These are phyloP conservation scores for Tholera decimalis DNA, from an alignment of 2,888 invertebrate genomes.

Conservation along the genomic window DNA sequence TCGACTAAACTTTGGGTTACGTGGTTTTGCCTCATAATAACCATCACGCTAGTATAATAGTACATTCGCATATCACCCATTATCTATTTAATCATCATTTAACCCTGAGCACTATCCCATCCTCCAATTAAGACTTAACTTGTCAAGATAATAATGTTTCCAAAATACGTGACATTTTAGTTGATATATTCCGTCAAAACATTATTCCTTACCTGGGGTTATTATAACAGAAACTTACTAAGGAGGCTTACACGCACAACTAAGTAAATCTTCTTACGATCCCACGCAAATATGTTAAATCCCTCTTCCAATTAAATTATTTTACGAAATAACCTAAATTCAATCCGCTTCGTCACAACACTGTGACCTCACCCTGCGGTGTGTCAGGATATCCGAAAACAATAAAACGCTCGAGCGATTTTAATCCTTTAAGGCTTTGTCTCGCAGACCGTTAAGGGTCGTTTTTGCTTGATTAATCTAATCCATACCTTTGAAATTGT, in stretches of 20 bases:
- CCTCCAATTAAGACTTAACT: background rate
- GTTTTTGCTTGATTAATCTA: conserved; percentile 85
- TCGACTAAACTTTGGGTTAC: too few relatives aligned
- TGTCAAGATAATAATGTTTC: background rate
- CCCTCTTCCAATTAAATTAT: conserved; percentile 51
- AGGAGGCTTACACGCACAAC: conserved; percentile 31
- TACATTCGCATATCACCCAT: background rate
- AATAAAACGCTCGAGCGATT: conserved; percentile 83
- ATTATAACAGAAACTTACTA: conserved; percentile 12
- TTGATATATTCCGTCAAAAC: background rate
- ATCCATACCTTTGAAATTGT: conserved; percentile 80
- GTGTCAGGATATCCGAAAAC: conserved; percentile 79
- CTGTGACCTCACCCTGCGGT: conserved; percentile 59
- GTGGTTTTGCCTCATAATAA: too few relatives aligned
- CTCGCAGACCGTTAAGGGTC: conserved; percentile 77
- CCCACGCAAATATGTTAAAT: conserved; percentile 38
- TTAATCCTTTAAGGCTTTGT: conserved; percentile 82
- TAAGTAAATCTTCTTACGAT: conserved; percentile 24
- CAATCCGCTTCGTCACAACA: conserved; percentile 34
- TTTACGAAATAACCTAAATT: conserved; percentile 36
- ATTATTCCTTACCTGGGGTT: background rate
- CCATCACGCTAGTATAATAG: too few relatives aligned
- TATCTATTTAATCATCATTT: background rate
- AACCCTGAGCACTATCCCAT: background rate
- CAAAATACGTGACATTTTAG: conserved; percentile 1